phyloP scores from a whole-genome alignment of 2,888 invertebrate genomes.

The Pheosia gnoma region DNA sequence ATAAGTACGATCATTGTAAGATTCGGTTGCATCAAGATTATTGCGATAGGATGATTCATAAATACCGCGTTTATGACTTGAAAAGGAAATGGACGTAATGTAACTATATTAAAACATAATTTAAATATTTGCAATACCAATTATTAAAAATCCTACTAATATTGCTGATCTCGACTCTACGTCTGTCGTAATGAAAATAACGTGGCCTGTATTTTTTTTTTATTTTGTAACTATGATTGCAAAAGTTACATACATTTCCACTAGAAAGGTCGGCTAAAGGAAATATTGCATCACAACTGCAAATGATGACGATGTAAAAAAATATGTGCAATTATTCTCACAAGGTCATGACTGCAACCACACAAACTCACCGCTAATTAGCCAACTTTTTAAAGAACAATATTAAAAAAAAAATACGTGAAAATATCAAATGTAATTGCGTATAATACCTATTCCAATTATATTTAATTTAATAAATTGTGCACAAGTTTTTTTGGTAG shows the following conservation, averaged over 20 bases:
- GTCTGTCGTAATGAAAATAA: neutral
- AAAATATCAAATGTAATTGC: neutral
- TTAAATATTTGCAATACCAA: too few species aligned
- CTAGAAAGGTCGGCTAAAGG: neutral
- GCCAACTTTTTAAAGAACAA: slow-evolving; percentile 3
- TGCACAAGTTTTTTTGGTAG: too few species aligned
- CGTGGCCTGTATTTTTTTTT: too few species aligned
- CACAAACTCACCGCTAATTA: neutral
- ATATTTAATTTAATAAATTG: too few species aligned
- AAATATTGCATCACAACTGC: slow-evolving; percentile 1
- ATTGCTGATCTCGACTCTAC: too few species aligned
- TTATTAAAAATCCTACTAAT: too few species aligned
- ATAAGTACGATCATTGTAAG: neutral
- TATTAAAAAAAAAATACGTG: neutral
- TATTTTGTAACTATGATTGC: neutral
- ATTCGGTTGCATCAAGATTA: neutral
- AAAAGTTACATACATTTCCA: neutral
- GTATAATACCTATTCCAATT: too few species aligned
- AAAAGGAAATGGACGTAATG: too few species aligned
- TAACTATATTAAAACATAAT: too few species aligned
- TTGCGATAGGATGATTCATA: neutral
- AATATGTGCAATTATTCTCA: slow-evolving; percentile 2
- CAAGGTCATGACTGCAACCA: slow-evolving; percentile 1
- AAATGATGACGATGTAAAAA: slow-evolving; percentile 5
- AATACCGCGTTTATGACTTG: too few species aligned